Evolutionary conservation across 2,113 vertebrate genomes (phyloP).

Genomic region (Tetraodon nigroviridis): DNA sequence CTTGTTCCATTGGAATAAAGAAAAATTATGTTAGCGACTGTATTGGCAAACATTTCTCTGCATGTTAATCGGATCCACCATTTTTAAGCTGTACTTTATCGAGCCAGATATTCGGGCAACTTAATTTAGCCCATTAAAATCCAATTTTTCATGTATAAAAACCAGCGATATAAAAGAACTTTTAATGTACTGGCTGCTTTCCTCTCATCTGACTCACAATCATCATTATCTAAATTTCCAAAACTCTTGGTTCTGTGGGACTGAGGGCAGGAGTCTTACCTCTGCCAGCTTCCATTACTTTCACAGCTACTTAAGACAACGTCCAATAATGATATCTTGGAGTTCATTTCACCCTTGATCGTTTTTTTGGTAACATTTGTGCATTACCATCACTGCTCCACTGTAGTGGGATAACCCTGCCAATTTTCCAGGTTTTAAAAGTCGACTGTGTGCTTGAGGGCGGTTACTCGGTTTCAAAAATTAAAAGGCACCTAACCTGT

Average conservation of each 20-base stretch:
- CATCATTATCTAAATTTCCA: too few relatives aligned
- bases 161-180: slow-evolving; percentile 11
- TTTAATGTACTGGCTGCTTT: slow-evolving; percentile 10
- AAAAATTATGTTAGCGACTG: slow-evolving; percentile 15
- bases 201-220: slow-evolving; percentile 6
- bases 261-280: too few relatives aligned
- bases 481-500: slow-evolving; percentile 7
- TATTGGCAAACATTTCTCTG: slow-evolving; percentile 29
- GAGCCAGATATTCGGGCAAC: slow-evolving; percentile 18
- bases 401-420: slow-evolving; percentile 26
- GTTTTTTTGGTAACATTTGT: slow-evolving; percentile 29
- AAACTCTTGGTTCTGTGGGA: too few relatives aligned
- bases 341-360: slow-evolving; percentile 19
- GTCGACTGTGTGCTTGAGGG: slow-evolving; percentile 12
- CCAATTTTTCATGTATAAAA: slow-evolving; percentile 3
- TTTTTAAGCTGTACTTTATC: slow-evolving; percentile 15
- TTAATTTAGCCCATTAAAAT: slow-evolving; percentile 3
- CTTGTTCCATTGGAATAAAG: slow-evolving; percentile 2
- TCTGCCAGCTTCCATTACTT: too few relatives aligned
- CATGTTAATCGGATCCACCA: slow-evolving; percentile 22
- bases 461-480: slow-evolving; percentile 4
- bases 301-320: too few relatives aligned
- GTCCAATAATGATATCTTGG: not conserved
- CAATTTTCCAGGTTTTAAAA: slow-evolving; percentile 28
- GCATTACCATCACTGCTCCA: slow-evolving; percentile 31